phyloP scores from a whole-genome alignment of 2,113 vertebrate species.

The Cathartes aura region DNA sequence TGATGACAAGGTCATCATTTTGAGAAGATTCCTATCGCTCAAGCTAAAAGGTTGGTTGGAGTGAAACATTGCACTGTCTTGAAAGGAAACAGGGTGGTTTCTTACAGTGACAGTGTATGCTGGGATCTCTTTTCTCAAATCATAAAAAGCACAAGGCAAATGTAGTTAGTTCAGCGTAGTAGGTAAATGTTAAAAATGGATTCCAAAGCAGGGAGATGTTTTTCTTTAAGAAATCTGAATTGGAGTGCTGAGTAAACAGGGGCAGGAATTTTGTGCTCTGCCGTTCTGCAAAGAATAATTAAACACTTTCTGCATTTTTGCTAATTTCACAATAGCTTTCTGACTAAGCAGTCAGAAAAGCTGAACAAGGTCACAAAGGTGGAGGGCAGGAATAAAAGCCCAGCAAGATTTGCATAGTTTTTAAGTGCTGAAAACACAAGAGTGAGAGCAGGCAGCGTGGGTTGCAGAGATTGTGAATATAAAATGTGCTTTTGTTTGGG shows the following conservation, averaged over 20 bases:
- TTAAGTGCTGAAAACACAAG: conserved; percentile 55
- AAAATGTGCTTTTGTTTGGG: conserved; percentile 79
- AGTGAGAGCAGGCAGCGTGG: conserved; percentile 46
- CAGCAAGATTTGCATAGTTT: conserved; percentile 34
- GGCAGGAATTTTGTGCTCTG: conserved; percentile 7
- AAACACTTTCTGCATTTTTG: conserved; percentile 5
- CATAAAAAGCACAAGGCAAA: conserved; percentile 1
- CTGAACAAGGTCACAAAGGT: conserved; percentile 54
- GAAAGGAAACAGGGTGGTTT: not conserved
- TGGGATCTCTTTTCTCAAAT: conserved; percentile 1
- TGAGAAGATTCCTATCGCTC: conserved; percentile 51
- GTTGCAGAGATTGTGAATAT: conserved; percentile 64
- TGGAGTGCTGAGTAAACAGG: conserved; percentile 3
- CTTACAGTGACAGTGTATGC: not conserved
- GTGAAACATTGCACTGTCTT: conserved; percentile 4
- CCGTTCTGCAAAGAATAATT: conserved; percentile 17
- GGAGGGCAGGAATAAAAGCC: conserved; percentile 34
- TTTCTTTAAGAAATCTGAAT: conserved; percentile 11
- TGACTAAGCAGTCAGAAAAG: conserved; percentile 29
- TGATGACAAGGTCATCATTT: conserved; percentile 59
- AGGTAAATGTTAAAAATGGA: conserved; percentile 23
- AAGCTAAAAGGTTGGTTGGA: conserved; percentile 19
- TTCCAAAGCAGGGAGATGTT: conserved; percentile 20
- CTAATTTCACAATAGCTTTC: conserved; percentile 47
- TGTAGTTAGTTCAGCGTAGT: not conserved